Evolutionary conservation across 2,113 vertebrate species (phyloP).

Genomic region (Cynoglossus semilaevis): DNA sequence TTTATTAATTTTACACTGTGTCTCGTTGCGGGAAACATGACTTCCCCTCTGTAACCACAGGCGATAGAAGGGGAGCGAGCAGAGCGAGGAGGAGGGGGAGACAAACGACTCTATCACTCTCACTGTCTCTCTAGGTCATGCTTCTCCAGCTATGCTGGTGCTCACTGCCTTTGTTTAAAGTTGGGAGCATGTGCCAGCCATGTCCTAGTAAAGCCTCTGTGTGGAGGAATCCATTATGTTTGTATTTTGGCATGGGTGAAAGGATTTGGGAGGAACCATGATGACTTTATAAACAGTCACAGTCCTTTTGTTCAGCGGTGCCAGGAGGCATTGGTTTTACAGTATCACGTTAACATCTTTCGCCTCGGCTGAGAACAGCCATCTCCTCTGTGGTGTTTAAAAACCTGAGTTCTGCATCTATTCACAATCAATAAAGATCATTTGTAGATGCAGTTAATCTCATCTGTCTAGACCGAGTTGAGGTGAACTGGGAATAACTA

Average conservation of each 20-base stretch:
- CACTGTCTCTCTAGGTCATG: constrained; percentile 75
- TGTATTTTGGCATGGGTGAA: constrained; percentile 68
- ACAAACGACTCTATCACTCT: constrained; percentile 73
- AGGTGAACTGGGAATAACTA: constrained; percentile 52
- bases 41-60: constrained; percentile 68
- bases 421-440: constrained; percentile 44
- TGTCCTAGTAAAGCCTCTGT: constrained; percentile 66
- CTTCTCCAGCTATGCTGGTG: constrained; percentile 67
- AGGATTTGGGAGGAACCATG: constrained; percentile 64
- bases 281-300: constrained; percentile 74
- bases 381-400: constrained; percentile 38
- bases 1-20: constrained; percentile 76
- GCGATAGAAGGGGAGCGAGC: constrained; percentile 61
- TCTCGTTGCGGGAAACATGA: constrained; percentile 71
- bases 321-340: constrained; percentile 62
- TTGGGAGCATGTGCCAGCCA: constrained; percentile 69
- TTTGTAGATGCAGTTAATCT: constrained; percentile 37
- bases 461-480: constrained; percentile 59
- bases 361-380: constrained; percentile 33
- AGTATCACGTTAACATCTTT: constrained; percentile 49
- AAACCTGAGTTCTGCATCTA: constrained; percentile 18
- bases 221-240: constrained; percentile 70
- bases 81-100: constrained; percentile 59
- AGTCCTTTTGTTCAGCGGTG: constrained; percentile 60
- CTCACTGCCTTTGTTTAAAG: constrained; percentile 74